Evolutionary conservation across 2,113 vertebrate species (phyloP).

Genomic region (Lycaon pictus): DNA sequence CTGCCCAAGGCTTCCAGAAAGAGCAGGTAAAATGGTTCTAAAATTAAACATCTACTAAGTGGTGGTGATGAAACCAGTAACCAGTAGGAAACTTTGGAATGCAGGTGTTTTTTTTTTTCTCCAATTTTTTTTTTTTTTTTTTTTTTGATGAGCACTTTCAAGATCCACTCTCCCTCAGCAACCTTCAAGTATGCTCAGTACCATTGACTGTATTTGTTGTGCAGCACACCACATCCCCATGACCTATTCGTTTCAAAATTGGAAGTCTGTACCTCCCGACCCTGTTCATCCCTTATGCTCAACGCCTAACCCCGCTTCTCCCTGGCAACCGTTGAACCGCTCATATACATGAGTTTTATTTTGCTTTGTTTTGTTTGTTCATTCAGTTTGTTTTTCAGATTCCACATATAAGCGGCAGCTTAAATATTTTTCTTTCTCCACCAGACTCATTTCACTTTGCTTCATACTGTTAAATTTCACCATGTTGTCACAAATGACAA

Average conservation of each 20-base stretch:
- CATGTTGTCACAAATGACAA: neutral
- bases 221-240: neutral
- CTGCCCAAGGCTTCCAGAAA: constrained; percentile 94
- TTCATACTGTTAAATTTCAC: neutral
- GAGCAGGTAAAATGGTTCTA: constrained; percentile 90
- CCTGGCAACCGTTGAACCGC: neutral
- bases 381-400: neutral
- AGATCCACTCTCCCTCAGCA: neutral
- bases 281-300: neutral
- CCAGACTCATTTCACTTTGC: neutral
- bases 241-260: neutral
- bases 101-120: constrained; percentile 86
- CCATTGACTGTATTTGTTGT: neutral
- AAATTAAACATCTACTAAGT: constrained; percentile 94
- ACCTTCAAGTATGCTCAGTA: neutral
- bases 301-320: neutral
- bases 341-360: neutral
- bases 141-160: neutral
- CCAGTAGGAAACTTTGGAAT: constrained; percentile 96
- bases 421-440: neutral
- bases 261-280: neutral
- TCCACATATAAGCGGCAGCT: neutral
- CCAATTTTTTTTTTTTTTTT: too few relatives aligned
- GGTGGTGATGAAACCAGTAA: constrained; percentile 93
- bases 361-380: neutral